Conservation (phyloP, 2,113 vertebrate genomes). For the Neodontobutis hainanensis region DNA sequence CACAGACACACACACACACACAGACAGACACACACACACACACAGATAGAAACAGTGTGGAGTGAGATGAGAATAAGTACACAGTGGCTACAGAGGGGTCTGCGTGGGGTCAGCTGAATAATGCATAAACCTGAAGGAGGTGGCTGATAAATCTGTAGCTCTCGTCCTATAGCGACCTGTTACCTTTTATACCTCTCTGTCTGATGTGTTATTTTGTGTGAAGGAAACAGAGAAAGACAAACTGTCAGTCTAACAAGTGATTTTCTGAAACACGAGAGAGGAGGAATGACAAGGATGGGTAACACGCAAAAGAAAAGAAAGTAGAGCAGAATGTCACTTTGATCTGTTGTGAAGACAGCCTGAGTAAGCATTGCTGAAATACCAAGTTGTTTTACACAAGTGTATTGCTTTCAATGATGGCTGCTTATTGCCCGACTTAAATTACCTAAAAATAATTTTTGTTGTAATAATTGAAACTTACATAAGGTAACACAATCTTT, state of each 20-base stretch:
- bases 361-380: background rate
- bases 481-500: no score
- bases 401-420: background rate
- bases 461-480: no score
- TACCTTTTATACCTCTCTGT: background rate
- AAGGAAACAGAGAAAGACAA: constrained; percentile 15
- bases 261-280: background rate
- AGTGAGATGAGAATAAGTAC: constrained; percentile 44
- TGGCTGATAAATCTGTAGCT: constrained; percentile 42
- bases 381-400: background rate
- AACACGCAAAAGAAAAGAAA: background rate
- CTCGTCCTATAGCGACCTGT: constrained; percentile 19
- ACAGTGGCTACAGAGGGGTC: constrained; percentile 51
- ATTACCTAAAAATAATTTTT: no score
- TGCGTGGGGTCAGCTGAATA: constrained; percentile 65
- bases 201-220: constrained; percentile 22
- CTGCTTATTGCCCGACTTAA: no score
- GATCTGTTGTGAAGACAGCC: constrained; percentile 1
- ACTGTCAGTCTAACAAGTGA: constrained; percentile 10
- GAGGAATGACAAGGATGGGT: background rate
- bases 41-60: constrained; percentile 24
- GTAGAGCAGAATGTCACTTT: constrained; percentile 11
- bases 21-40: constrained; percentile 6
- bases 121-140: constrained; percentile 65
- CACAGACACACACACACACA: constrained; percentile 9